These are phyloP conservation scores for Oreortyx pictus DNA, from an alignment of 2,797 vertebrate species.

Conservation along the genomic window DNA sequence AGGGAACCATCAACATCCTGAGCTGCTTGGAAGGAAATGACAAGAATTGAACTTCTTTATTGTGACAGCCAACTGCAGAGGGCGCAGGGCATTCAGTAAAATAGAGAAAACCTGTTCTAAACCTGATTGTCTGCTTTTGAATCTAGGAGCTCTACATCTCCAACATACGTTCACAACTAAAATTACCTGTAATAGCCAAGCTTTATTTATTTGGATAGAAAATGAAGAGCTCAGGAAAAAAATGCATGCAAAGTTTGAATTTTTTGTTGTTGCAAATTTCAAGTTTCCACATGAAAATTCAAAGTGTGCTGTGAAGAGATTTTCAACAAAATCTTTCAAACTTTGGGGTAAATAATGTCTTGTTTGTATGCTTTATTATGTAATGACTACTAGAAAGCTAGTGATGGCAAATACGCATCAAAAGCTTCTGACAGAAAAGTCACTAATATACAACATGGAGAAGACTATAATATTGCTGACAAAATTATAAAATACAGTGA, in stretches of 20 bases:
- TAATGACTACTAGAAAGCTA: background rate
- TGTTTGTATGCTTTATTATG: background rate
- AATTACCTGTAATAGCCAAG: too few species aligned
- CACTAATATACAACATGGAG: background rate
- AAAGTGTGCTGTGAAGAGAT: background rate
- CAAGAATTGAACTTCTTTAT: background rate
- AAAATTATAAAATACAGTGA: background rate
- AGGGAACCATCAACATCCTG: background rate
- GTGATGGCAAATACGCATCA: background rate
- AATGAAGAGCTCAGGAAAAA: background rate
- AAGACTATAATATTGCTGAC: background rate
- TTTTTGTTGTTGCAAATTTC: background rate
- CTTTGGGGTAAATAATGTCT: background rate
- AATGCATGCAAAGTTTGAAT: background rate
- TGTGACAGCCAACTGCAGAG: constrained; percentile 15
- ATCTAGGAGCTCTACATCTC: background rate
- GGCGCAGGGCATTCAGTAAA: constrained; percentile 4
- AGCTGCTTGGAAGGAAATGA: background rate
- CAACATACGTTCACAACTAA: background rate
- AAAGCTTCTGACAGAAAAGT: background rate
- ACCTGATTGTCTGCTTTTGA: background rate
- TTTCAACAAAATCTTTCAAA: background rate
- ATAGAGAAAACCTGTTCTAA: background rate
- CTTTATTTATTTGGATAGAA: background rate
- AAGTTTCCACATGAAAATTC: background rate